Conservation (phyloP, 2,113 vertebrate species). For the Orcinus orca region DNA sequence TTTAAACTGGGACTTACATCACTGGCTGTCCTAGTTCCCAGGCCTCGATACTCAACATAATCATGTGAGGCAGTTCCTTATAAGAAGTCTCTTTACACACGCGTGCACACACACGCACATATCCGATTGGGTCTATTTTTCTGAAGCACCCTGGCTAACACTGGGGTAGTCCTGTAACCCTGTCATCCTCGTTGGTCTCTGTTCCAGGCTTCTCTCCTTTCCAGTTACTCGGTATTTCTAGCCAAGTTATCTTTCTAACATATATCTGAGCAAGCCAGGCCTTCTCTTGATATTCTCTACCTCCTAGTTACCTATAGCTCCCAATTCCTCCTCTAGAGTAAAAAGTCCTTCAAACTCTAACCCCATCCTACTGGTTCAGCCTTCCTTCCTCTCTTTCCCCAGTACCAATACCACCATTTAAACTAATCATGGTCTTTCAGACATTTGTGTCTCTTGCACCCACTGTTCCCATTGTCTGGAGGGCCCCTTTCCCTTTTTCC, state of each 20-base stretch:
- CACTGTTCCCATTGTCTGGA: background rate
- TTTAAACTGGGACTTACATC: background rate
- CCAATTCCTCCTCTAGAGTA: background rate
- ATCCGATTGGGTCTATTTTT: background rate
- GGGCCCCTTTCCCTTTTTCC: background rate
- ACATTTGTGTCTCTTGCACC: background rate
- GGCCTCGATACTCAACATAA: background rate
- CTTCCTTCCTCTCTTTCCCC: background rate
- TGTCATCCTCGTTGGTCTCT: background rate
- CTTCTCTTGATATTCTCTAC: background rate
- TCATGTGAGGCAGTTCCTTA: background rate
- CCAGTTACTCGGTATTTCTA: background rate
- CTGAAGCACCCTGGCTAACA: background rate
- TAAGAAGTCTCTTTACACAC: background rate
- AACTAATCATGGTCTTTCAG: background rate
- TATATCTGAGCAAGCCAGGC: background rate
- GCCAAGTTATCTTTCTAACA: background rate
- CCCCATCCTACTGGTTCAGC: background rate
- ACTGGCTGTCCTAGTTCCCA: background rate
- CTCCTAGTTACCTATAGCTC: background rate
- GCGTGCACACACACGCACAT: background rate
- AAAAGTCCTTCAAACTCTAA: background rate
- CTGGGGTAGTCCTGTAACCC: too few relatives aligned
- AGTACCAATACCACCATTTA: background rate
- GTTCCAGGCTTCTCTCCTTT: background rate